These are phyloP conservation scores for Brachionus rubens DNA, from an alignment of 1,140 invertebrate genomes.

Conservation along the genomic window DNA sequence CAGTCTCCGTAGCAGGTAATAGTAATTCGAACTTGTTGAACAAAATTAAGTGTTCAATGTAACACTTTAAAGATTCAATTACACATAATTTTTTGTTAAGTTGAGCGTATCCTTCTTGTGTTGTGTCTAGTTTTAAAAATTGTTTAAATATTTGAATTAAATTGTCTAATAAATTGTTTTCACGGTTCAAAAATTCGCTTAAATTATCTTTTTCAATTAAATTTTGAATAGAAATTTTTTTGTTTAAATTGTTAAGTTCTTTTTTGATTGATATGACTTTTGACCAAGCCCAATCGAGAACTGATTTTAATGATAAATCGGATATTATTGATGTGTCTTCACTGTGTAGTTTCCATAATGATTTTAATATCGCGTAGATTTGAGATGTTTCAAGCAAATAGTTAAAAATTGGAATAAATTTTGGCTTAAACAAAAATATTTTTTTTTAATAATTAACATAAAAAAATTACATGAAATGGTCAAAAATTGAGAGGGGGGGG, in stretches of 20 bases:
- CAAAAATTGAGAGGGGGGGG: too few relatives aligned
- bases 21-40: conserved; percentile 5
- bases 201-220: not conserved
- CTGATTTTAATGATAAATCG: not conserved
- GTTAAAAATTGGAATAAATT: conserved; percentile 27
- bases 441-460: not conserved
- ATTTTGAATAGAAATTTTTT: not conserved
- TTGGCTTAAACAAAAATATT: not conserved
- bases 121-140: conserved; percentile 3
- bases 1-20: not conserved
- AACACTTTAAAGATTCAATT: conserved; percentile 10
- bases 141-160: conserved; percentile 34
- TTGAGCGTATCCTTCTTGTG: not conserved
- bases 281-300: conserved; percentile 18
- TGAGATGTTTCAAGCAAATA: conserved; percentile 24
- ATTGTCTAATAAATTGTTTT: conserved; percentile 23
- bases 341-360: conserved; percentile 5
- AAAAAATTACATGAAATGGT: too few relatives aligned
- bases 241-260: conserved; percentile 9
- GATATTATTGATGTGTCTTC: conserved; percentile 3
- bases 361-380: conserved; percentile 7
- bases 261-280: not conserved
- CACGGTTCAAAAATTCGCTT: conserved; percentile 5
- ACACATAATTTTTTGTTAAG: conserved; percentile 16
- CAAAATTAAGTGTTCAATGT: conserved; percentile 7